Base-by-base conservation (phyloP, 2,113 vertebrate species). In the Abramis brama region DNA sequence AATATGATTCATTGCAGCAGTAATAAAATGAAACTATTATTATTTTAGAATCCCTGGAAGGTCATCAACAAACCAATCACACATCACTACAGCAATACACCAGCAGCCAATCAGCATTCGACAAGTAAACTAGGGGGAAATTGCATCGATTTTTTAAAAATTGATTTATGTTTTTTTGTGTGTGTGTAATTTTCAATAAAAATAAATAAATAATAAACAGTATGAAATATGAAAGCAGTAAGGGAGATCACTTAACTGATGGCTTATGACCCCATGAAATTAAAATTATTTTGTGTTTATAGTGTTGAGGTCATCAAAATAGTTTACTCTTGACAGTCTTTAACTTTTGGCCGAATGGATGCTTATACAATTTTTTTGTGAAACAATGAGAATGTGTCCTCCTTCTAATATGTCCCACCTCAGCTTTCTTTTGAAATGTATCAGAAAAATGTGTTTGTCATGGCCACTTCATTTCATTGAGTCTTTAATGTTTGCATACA, bases 1-100 rank as follows among this genome's bases (percentile, higher is more conserved):
- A 78, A 79, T 39, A 59, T 79, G 52, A 79, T 79, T 79, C 21
- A 79, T 23, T 79, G 76, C 19, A 39, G 30, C 76, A 59, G 30
- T 59, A 39, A 79, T 79, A 79, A 79, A 79, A 59, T 64, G 71
- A 64, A 59, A 77, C 75, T 64, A 50, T 79, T 79, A 36, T 85
- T 85, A 59, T 76, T 25, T 77, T 62, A 47, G 73, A 47, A 27
- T 64, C 83, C 25, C 43, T 74, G 71, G 43, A 74, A 74, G 71
- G 71, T 74, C 71, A 25, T 74, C 71, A 74, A 15, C 71, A 74
- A 74, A 74, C 71, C 71, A 45, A 74, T 74, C 39, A 74, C 39
- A 1, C 71, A 13, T 50, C 30, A 84, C 57, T 50, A 45, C 13
- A 75, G 71, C 71, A 60, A 21, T 47, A 84, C 55, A 36, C 13